phyloP scores from a whole-genome alignment of 2,888 invertebrate species.

The Serripes groenlandicus region DNA sequence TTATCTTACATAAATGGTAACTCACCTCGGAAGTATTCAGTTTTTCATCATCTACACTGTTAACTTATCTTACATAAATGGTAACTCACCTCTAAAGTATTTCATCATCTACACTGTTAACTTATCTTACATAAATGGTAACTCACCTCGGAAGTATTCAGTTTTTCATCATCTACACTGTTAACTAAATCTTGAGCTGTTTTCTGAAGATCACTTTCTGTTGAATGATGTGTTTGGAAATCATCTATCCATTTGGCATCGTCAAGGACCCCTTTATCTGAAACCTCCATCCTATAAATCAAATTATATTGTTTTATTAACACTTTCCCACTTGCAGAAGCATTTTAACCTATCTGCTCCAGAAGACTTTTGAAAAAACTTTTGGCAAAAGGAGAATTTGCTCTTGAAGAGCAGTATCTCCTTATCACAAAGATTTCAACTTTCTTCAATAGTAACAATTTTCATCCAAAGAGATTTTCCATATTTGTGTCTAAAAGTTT shows the following conservation, averaged over 20 bases:
- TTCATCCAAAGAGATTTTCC: too few species aligned
- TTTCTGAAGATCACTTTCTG: conserved; percentile 89
- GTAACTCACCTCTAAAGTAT: background rate
- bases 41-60: too few species aligned
- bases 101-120: background rate
- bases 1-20: too few species aligned
- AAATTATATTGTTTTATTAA: too few species aligned
- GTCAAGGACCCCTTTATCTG: conserved; percentile 76
- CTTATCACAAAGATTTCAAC: too few species aligned
- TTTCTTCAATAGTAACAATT: too few species aligned
- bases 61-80: too few species aligned
- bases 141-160: conserved; percentile 90
- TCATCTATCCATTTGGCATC: conserved; percentile 83
- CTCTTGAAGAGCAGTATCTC: too few species aligned
- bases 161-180: conserved; percentile 89
- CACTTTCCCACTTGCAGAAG: background rate
- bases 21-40: too few species aligned
- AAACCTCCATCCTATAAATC: conserved; percentile 76
- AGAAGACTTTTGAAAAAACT: background rate
- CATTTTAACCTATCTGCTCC: background rate
- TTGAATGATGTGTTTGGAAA: conserved; percentile 81
- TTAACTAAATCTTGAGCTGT: conserved; percentile 87
- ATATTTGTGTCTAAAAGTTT: too few species aligned
- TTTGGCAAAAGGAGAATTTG: background rate
- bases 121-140: too few species aligned